Conservation (phyloP, 2,888 invertebrate species). For the Danaus chrysippus region DNA sequence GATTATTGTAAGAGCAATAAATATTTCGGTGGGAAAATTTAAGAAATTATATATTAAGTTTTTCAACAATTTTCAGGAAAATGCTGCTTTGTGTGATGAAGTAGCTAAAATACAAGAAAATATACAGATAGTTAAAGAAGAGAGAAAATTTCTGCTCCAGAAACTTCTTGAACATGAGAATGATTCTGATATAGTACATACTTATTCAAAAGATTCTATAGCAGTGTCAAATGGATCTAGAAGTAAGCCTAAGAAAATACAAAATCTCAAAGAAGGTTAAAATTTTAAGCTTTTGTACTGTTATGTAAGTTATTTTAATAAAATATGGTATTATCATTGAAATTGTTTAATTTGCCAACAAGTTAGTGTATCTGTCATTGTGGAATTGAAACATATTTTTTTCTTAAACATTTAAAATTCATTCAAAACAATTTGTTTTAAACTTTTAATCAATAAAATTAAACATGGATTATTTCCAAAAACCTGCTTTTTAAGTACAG, state of each 20-base stretch:
- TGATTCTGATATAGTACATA: conserved; percentile 53
- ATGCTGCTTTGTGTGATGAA: conserved; percentile 93
- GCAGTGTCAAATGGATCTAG: conserved; percentile 49
- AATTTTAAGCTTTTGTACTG: conserved; percentile 33
- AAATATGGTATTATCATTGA: no score
- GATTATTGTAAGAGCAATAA: conserved; percentile 79
- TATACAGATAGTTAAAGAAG: conserved; percentile 88
- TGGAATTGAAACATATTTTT: no score
- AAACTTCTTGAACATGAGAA: conserved; percentile 85
- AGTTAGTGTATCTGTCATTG: background rate
- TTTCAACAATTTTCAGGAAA: conserved; percentile 79
- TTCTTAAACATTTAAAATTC: no score
- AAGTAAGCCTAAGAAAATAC: conserved; percentile 55
- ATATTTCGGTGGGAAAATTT: background rate
- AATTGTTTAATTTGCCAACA: background rate
- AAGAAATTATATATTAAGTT: conserved; percentile 5
- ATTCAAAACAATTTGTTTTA: no score
- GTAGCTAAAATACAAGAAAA: conserved; percentile 91
- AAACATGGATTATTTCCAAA: no score
- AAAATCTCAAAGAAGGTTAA: conserved; percentile 51
- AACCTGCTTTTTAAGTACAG: no score
- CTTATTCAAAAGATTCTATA: conserved; percentile 45
- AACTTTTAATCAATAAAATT: no score
- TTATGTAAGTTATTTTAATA: no score
- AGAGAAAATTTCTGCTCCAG: conserved; percentile 87